phyloP scores from a whole-genome alignment of 2,888 invertebrate species.

The Eucera pruinosa region DNA sequence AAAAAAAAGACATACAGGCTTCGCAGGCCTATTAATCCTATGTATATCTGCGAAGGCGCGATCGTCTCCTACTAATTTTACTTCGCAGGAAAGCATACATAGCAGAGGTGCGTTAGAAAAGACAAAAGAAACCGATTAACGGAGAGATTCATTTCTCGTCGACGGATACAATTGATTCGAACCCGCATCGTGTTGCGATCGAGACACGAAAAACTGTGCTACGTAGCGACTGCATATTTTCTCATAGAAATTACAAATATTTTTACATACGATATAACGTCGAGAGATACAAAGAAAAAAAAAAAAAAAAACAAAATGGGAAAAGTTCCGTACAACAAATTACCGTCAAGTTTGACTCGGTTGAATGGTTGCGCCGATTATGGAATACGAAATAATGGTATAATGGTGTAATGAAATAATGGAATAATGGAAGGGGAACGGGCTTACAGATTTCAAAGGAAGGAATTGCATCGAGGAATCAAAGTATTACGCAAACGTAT shows the following conservation, averaged over 20 bases:
- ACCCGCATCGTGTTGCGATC: slow-evolving; percentile 5
- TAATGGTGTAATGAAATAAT: too few relatives aligned
- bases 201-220: slow-evolving; percentile 52
- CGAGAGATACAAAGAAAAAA: slow-evolving; percentile 33
- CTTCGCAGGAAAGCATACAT: slow-evolving; percentile 12
- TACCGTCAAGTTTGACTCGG: slow-evolving; percentile 59
- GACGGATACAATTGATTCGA: slow-evolving; percentile 21
- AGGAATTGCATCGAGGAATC: slow-evolving; percentile 60
- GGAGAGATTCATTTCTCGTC: slow-evolving; percentile 9
- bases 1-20: slow-evolving; percentile 26
- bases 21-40: slow-evolving; percentile 40
- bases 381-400: too few relatives aligned
- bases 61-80: slow-evolving; percentile 19
- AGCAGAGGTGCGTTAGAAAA: not conserved
- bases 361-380: too few relatives aligned
- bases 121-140: not conserved
- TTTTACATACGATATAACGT: slow-evolving; percentile 76
- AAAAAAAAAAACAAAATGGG: too few relatives aligned
- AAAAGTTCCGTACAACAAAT: slow-evolving; percentile 62
- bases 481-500: slow-evolving; percentile 76
- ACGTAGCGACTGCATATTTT: slow-evolving; percentile 61
- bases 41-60: not conserved
- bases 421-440: too few relatives aligned
- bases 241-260: slow-evolving; percentile 78
- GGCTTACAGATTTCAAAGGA: slow-evolving; percentile 54